A percentile compares a stretch with the other conserved stretches of the same genome.
phyloP scores from a whole-genome alignment of 2,888 invertebrate species.

The Balanococcus diminutus region DNA sequence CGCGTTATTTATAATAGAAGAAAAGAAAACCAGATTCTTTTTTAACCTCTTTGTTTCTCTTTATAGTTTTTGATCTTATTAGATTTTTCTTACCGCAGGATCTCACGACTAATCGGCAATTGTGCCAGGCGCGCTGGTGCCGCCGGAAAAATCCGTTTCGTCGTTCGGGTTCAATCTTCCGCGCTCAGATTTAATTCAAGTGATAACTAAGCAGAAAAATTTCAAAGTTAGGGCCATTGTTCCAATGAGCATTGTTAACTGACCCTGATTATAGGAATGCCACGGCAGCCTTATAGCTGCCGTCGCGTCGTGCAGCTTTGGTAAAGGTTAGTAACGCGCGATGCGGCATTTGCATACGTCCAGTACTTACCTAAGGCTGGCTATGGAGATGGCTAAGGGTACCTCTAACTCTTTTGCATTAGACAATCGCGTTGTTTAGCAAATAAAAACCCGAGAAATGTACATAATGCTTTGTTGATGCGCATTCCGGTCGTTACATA shows the following conservation, averaged over 20 bases:
- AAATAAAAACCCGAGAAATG: background rate
- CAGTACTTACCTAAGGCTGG: background rate
- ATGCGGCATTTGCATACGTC: background rate
- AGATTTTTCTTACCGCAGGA: conserved; percentile 46
- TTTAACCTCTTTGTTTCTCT: conserved; percentile 44
- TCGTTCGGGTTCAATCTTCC: conserved; percentile 10
- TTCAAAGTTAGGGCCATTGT: conserved; percentile 28
- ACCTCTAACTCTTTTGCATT: background rate
- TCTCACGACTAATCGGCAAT: conserved; percentile 50
- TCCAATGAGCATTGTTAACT: conserved; percentile 41
- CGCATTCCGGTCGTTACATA: background rate
- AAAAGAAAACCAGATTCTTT: conserved; percentile 46
- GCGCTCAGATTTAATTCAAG: background rate
- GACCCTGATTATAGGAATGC: conserved; percentile 34
- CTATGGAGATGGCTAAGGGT: background rate
- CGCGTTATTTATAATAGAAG: conserved; percentile 54
- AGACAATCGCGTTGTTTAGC: background rate
- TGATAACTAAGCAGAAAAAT: conserved; percentile 28
- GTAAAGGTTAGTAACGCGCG: conserved; percentile 32
- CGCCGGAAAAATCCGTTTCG: conserved; percentile 40
- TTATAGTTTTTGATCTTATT: conserved; percentile 42
- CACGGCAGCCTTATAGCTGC: no score
- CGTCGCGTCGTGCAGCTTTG: background rate
- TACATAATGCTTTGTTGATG: background rate
- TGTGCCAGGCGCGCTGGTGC: conserved; percentile 33